A percentile compares a stretch with the other conserved stretches of the same genome.
phyloP scores from a whole-genome alignment of 2,797 vertebrate genomes.

The Pyrocephalus nanus region DNA sequence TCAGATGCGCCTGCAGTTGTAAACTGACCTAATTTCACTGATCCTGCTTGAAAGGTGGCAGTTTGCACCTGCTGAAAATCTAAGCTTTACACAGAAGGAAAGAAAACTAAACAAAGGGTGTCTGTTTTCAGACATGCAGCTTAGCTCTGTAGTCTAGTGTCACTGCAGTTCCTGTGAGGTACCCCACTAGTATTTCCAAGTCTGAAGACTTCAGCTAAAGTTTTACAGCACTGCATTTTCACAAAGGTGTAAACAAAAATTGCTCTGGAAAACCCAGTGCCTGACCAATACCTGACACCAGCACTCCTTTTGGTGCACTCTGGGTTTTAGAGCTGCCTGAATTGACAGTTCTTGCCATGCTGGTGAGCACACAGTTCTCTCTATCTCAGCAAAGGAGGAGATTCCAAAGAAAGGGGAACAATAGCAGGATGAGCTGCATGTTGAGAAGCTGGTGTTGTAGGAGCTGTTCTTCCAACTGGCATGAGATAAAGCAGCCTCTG shows the following conservation, averaged over 20 bases:
- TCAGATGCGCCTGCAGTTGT: not conserved
- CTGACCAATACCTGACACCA: not conserved
- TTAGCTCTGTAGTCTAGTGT: not conserved
- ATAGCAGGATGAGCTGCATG: fast-evolving
- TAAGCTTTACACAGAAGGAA: not conserved
- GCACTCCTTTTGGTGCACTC: not conserved
- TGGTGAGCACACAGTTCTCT: not conserved
- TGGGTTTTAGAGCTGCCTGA: not conserved
- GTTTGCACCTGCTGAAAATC: not conserved
- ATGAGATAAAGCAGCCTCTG: not conserved
- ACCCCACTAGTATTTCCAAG: not conserved
- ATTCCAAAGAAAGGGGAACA: fast-evolving
- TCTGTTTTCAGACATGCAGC: not conserved
- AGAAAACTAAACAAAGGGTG: not conserved
- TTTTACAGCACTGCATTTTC: not conserved
- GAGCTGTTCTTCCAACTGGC: not conserved
- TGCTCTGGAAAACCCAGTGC: not conserved
- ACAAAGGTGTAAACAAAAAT: not conserved
- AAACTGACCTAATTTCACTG: not conserved
- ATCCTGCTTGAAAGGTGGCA: not conserved
- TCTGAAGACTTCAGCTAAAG: not conserved
- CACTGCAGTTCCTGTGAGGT: not conserved
- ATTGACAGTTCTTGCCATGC: fast-evolving
- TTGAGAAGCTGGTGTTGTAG: not conserved
- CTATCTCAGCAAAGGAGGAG: not conserved